Evolutionary conservation across 2,113 vertebrate species (phyloP).

Genomic region (Thalassarche chlororhynchos): DNA sequence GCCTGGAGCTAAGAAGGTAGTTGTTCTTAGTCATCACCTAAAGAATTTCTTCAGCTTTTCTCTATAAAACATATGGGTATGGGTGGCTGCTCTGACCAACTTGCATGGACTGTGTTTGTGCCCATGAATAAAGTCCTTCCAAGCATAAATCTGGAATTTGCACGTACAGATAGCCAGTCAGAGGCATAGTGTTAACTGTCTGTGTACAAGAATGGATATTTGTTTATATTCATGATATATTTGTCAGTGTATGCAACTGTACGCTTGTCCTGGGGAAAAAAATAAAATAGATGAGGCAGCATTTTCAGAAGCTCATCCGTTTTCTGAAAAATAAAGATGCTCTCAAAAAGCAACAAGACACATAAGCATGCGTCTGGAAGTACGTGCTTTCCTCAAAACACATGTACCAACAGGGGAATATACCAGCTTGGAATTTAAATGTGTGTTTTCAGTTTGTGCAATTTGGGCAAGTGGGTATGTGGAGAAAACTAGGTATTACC

Average conservation of each 20-base stretch:
- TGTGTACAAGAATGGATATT: not conserved
- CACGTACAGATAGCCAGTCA: not conserved
- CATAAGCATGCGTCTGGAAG: not conserved
- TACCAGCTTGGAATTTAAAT: not conserved
- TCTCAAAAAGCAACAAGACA: not conserved
- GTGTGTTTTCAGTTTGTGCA: not conserved
- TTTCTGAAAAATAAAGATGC: not conserved
- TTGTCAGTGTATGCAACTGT: not conserved
- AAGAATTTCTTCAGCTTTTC: not conserved
- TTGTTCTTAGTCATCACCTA: not conserved
- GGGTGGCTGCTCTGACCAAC: not conserved
- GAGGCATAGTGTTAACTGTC: not conserved
- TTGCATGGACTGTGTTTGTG: not conserved
- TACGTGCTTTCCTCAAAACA: not conserved
- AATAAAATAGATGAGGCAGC: not conserved
- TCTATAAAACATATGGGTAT: not conserved
- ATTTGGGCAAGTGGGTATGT: not conserved
- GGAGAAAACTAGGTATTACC: not conserved
- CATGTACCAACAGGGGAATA: not conserved
- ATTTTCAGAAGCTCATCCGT: not conserved
- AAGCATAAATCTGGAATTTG: not conserved
- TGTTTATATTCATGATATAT: not conserved
- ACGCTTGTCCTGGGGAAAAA: not conserved
- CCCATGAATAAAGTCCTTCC: not conserved
- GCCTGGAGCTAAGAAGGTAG: not conserved